Base-by-base conservation (phyloP, 1,140 invertebrate species). In the Potamilus streckersoni region DNA sequence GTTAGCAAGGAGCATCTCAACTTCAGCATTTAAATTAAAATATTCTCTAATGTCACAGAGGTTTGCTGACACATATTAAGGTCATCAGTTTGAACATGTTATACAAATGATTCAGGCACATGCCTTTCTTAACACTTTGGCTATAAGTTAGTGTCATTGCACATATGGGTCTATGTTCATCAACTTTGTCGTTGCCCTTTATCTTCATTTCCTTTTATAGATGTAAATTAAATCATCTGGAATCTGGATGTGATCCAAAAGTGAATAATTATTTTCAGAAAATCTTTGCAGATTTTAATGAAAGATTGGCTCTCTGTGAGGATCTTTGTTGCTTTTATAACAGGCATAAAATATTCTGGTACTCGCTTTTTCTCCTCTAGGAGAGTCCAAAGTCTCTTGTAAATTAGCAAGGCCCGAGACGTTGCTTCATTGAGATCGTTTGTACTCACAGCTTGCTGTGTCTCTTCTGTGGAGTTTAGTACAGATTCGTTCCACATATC, bases 271-370 rank as follows among this genome's bases (percentile, higher is more conserved):
- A 27, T 38, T 49, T 67, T 67, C 15, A 67, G 20, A 49, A 67
- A 67, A n/a, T 19, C 65, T 17, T 11, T 49, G 38, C 38, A 49
- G 38, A 49, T 49, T 49, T 27, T 38, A n/a, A 67, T 38, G 19
- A 67, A 27, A 67, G n/a, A 31, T n/a, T 38, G 31, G 12, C n/a
- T n/a, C 19, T 19, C 12, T 38, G 16, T 3, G 16, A 19, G 65
- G 55, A 67, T 19, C 5, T 67, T 67, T 67, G 65, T 67, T 27
- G 65, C 65, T 49, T 67, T 49, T 31, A 67, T 67, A n/a, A n/a
- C 20, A 11, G 38, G 20, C 38, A 67, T n/a, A 38, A 67, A 67
- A 67, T 27, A 67, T 17, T 67, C 65, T 20, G 65, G 65, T 16
- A 67, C 12, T 38, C n/a, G 38, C 38, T 67, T 67, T 17, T 38